Conservation (phyloP, 2,888 invertebrate genomes). For the Monoplex corrugatus region DNA sequence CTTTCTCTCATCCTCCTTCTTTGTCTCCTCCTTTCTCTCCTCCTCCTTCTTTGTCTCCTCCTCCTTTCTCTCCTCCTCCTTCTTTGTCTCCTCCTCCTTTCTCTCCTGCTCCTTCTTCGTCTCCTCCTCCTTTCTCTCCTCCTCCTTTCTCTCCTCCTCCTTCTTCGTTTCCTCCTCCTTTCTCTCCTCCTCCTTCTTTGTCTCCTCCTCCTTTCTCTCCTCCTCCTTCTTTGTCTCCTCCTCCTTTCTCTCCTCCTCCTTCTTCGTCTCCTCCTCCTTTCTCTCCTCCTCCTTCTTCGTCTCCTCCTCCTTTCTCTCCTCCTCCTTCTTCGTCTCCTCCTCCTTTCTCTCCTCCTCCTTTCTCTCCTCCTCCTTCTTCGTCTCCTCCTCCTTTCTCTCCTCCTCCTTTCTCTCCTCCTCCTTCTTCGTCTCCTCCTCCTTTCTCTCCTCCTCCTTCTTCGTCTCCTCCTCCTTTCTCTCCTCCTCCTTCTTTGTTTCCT, state of each 20-base stretch:
- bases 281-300: not conserved
- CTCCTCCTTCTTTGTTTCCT: no score
- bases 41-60: no score
- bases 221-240: not conserved
- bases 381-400: not conserved
- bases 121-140: no score
- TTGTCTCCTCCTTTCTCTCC: no score
- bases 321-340: not conserved
- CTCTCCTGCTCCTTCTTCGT: no score
- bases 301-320: not conserved
- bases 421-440: no score
- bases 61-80: no score
- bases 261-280: not conserved
- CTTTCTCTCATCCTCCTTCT: no score
- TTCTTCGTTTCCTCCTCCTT: not conserved
- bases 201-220: not conserved
- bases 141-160: not conserved
- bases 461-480: no score
- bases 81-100: no score
- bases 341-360: no score
- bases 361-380: not conserved
- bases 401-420: not conserved
- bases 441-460: no score
- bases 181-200: not conserved
- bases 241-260: not conserved